Conservation (phyloP, 2,113 vertebrate species). For the Sclerurus mexicanus region DNA sequence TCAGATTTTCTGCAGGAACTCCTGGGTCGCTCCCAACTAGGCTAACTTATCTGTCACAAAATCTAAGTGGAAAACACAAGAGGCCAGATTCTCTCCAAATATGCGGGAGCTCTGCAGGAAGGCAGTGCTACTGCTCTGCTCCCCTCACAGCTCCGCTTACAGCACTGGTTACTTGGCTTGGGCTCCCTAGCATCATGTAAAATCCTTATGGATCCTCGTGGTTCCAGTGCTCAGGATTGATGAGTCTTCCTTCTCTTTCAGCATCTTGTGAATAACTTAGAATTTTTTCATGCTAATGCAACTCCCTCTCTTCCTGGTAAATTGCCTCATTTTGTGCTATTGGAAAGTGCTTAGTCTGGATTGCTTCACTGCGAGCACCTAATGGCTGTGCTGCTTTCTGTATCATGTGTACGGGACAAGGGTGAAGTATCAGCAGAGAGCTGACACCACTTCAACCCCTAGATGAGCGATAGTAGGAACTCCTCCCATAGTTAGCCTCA, state of each 20-base stretch:
- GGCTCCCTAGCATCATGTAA: neutral
- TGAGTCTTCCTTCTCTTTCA: slow-evolving; percentile 41
- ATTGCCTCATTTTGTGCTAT: slow-evolving; percentile 39
- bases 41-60: neutral
- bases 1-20: neutral
- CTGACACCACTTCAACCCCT: slow-evolving; percentile 7
- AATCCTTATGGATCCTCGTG: slow-evolving; percentile 11
- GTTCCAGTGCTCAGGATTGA: slow-evolving; percentile 32
- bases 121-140: neutral
- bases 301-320: slow-evolving; percentile 59
- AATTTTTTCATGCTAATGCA: slow-evolving; percentile 39
- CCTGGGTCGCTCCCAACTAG: neutral
- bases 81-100: neutral
- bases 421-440: neutral
- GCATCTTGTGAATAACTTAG: slow-evolving; percentile 57
- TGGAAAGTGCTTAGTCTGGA: slow-evolving; percentile 56
- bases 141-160: neutral
- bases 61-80: neutral
- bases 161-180: neutral
- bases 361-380: neutral
- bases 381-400: slow-evolving; percentile 27
- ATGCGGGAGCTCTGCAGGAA: neutral
- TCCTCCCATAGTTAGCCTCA: neutral
- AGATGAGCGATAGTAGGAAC: neutral
- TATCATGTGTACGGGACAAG: neutral